A percentile compares a stretch with the other conserved stretches of the same genome.
Evolutionary conservation across 2,797 vertebrate species (phyloP).

Genomic region (Falco columbarius): DNA sequence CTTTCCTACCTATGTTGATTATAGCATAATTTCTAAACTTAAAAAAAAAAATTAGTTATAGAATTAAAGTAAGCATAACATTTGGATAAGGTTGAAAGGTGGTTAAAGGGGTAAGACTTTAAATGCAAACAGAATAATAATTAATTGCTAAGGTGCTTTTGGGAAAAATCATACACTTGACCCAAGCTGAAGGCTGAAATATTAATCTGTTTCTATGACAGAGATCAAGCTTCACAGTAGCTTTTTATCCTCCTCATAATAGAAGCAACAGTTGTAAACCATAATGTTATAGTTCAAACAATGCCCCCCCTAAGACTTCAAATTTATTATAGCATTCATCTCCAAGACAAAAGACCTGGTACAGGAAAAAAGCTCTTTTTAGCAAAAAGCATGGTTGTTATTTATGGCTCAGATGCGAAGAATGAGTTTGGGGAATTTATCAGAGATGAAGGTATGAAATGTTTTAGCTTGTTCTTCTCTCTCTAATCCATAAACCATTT

Average conservation of each 20-base stretch:
- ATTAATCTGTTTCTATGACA: slow-evolving; percentile 83
- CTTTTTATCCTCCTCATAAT: slow-evolving; percentile 82
- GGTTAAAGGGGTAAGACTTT: slow-evolving; percentile 70
- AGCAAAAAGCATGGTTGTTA: slow-evolving; percentile 86
- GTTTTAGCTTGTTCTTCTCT: slow-evolving; percentile 88
- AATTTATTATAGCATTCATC: slow-evolving; percentile 88
- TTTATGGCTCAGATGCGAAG: slow-evolving; percentile 88
- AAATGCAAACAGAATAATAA: slow-evolving; percentile 78
- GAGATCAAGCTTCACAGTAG: slow-evolving; percentile 81
- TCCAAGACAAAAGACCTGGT: slow-evolving; percentile 87
- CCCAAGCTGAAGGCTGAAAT: slow-evolving; percentile 81
- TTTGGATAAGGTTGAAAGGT: slow-evolving; percentile 43
- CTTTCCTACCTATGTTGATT: not conserved
- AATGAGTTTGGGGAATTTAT: slow-evolving; percentile 89
- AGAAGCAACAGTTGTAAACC: slow-evolving; percentile 88
- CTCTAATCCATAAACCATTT: slow-evolving; percentile 90
- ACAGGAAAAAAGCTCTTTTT: slow-evolving; percentile 85
- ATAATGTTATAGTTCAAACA: slow-evolving; percentile 87
- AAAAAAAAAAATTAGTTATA: not conserved
- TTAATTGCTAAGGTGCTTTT: slow-evolving; percentile 80
- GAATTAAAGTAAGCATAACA: slow-evolving; percentile 53
- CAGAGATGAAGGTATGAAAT: slow-evolving; percentile 89
- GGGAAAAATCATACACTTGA: slow-evolving; percentile 83
- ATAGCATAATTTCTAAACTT: not conserved
- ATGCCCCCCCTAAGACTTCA: slow-evolving; percentile 83